Conservation (phyloP, 2,797 vertebrate genomes). For the Acanthurus leucopareius region DNA sequence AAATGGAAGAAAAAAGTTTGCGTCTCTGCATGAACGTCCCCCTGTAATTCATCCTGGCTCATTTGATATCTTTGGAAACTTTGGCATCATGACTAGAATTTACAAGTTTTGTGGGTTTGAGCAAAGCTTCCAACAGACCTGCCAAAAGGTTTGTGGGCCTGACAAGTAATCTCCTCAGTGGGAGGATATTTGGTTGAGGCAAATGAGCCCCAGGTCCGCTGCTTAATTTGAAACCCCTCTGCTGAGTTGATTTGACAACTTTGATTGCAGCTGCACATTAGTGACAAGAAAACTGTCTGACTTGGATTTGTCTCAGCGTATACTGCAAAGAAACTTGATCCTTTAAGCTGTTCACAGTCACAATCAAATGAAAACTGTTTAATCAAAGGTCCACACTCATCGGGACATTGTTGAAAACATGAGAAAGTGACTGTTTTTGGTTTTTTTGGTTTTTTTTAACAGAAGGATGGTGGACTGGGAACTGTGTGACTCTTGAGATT, state of each 20-base stretch:
- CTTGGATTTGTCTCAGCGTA: conserved; percentile 25
- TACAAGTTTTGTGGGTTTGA: conserved; percentile 47
- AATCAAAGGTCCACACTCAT: conserved; percentile 29
- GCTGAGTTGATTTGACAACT: conserved; percentile 33
- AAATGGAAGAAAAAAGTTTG: conserved; percentile 3
- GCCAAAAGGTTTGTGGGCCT: conserved; percentile 43
- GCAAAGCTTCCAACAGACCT: conserved; percentile 12
- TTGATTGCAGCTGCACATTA: conserved; percentile 34
- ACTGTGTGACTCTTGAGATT: conserved; percentile 49
- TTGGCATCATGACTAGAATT: conserved; percentile 32
- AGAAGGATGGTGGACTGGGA: conserved; percentile 35
- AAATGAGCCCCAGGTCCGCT: conserved; percentile 8
- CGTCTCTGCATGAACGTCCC: conserved; percentile 9
- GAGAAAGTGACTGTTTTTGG: conserved; percentile 36
- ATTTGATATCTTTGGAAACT: conserved; percentile 46
- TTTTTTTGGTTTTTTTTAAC: background rate
- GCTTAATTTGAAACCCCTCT: conserved; percentile 37
- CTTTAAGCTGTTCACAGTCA: conserved; percentile 7
- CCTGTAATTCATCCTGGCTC: conserved; percentile 16
- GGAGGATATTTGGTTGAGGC: conserved; percentile 39
- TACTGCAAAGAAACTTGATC: conserved; percentile 39
- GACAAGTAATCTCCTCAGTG: conserved; percentile 16
- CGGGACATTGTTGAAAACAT: conserved; percentile 19
- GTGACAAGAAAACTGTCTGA: conserved; percentile 37
- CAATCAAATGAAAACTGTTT: conserved; percentile 41